Evolutionary conservation across 2,797 vertebrate genomes (phyloP), one percentile per base, ranked within the genome.

Genomic region (Cyclura pinguis): DNA sequence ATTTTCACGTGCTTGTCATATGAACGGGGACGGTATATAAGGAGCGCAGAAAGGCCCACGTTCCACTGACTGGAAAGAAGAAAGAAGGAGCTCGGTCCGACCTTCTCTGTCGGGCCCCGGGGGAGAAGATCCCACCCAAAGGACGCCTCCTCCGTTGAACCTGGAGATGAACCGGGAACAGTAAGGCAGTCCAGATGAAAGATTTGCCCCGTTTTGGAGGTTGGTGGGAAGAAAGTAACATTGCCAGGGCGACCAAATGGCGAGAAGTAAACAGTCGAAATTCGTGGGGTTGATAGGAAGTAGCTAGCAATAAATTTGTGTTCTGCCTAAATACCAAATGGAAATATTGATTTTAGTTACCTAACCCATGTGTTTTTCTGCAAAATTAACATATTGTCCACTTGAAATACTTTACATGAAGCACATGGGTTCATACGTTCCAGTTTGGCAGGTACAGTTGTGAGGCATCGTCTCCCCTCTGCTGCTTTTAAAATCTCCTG

Each of bases 1-100:
- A 2, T 88, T 93, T 95, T 92, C 96, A 96, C 96, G 95, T 96
- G 96, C 92, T 95, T 7, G 67, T 97, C 96, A 96, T 96, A 95
- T 95, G 95, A 94, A 95, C 32, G 85, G 80, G 42, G 67, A 94
- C 0, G 2, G 90, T 93, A 97, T 97, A 97, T 96, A 96, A 93
- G 91, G 85, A 80, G 84, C 69, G n/a, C 72, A 69, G 92, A 90
- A 89, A 80, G 91, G 88, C 62, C 87, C 67, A 0, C 1, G n/a
- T 0, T 24, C 32, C 86, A 52, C 77, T 27, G 0, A 0, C 87
- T 84, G 81, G 87, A 92, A 80, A 55, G 76, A 91, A 84, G 80
- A 24, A 27, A 16, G 27, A 20, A 35, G 0, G 32, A 4, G 35
- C 20, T 1, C 29, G 7, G 82, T 55, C 32, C 85, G n/a, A 85